phyloP scores from a whole-genome alignment of 2,888 invertebrate genomes.

The Drosophila mercatorum region DNA sequence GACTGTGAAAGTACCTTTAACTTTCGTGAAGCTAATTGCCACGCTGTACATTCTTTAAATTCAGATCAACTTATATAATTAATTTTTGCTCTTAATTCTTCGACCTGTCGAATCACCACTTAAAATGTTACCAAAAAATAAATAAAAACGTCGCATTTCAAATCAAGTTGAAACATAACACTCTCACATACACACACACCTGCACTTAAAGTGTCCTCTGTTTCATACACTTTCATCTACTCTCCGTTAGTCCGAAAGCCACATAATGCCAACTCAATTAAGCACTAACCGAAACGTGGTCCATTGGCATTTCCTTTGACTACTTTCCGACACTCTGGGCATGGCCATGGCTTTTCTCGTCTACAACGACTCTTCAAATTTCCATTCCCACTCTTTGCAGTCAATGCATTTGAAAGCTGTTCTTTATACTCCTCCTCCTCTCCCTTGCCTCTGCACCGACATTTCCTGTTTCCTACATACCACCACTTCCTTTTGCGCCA shows the following conservation, averaged over 20 bases:
- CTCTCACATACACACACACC: neutral
- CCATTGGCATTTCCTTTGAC: slow-evolving; percentile 48
- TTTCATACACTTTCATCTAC: slow-evolving; percentile 32
- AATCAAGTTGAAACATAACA: slow-evolving; percentile 31
- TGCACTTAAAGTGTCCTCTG: slow-evolving; percentile 20
- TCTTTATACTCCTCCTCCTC: neutral
- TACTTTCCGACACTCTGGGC: neutral
- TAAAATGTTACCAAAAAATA: slow-evolving; percentile 24
- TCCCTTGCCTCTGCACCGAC: slow-evolving; percentile 19
- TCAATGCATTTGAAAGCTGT: slow-evolving; percentile 47
- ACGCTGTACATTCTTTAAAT: no score
- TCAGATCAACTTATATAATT: neutral
- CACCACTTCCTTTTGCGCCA: slow-evolving; percentile 58
- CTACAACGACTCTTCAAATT: slow-evolving; percentile 43
- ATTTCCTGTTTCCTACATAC: slow-evolving; percentile 75
- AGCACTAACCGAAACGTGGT: slow-evolving; percentile 65
- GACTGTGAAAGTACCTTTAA: no score
- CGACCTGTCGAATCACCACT: slow-evolving; percentile 13
- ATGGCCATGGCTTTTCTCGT: no score
- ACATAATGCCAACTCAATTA: slow-evolving; percentile 78
- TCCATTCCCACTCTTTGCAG: slow-evolving; percentile 53
- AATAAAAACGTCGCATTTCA: slow-evolving; percentile 23
- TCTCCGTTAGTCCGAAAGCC: slow-evolving; percentile 25
- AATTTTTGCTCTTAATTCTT: neutral
- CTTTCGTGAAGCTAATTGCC: neutral